A percentile compares a stretch with the other conserved stretches of the same genome.
These are phyloP conservation scores for Ips typographus DNA, from an alignment of 1,140 invertebrate species.

Conservation along the genomic window DNA sequence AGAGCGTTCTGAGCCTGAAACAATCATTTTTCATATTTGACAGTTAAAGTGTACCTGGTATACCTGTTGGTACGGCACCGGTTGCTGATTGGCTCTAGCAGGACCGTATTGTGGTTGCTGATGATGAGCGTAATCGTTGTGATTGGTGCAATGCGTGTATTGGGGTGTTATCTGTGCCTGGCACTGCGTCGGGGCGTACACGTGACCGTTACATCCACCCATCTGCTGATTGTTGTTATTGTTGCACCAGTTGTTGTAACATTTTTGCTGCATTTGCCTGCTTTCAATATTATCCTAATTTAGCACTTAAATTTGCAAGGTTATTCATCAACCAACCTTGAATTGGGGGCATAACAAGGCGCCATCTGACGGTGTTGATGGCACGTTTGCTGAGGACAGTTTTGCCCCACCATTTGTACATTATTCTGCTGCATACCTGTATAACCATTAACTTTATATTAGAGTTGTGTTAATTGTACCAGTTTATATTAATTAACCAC, in stretches of 20 bases:
- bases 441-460: too few species aligned
- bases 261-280: conserved; percentile 25
- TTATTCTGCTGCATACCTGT: too few species aligned
- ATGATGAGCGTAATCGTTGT: conserved; percentile 6
- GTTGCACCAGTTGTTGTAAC: conserved; percentile 33
- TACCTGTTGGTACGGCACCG: conserved; percentile 18
- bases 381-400: conserved; percentile 9
- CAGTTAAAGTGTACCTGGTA: not conserved
- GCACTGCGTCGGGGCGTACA: conserved; percentile 19
- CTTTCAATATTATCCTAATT: too few species aligned
- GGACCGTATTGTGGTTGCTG: too few species aligned
- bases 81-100: not conserved
- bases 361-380: conserved; percentile 3
- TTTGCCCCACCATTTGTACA: conserved; percentile 4
- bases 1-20: conserved; percentile 53
- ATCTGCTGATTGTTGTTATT: conserved; percentile 10
- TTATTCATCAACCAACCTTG: not conserved
- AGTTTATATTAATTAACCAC: too few species aligned
- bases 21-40: not conserved
- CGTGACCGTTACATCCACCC: conserved; percentile 16
- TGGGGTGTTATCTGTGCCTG: conserved; percentile 2
- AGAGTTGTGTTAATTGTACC: conserved; percentile 4
- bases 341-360: not conserved
- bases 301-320: not conserved
- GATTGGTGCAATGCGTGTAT: conserved; percentile 1